Percentiles rank a stretch among this genome's conserved stretches.
phyloP scores from a whole-genome alignment of 1,140 invertebrate genomes.

The Drosophila athabasca region DNA sequence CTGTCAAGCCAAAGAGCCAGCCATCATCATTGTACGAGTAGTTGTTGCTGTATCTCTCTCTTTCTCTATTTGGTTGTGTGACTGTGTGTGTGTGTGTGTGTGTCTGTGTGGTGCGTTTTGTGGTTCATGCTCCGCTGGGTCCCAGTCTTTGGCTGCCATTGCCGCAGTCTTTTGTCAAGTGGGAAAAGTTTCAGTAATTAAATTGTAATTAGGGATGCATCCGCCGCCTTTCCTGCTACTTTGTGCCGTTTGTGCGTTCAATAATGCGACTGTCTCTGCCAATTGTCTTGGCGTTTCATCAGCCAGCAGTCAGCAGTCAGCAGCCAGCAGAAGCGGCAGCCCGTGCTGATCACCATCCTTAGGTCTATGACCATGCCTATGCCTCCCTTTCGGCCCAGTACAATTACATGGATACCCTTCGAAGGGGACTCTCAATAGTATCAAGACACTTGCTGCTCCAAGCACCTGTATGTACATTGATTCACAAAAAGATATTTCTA shows the following conservation, averaged over 20 bases:
- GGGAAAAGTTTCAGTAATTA: constrained; percentile 82
- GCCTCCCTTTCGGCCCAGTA: constrained; percentile 27
- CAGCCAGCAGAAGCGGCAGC: constrained; percentile 25
- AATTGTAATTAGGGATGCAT: constrained; percentile 83
- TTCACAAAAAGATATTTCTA: not conserved
- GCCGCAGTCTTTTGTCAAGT: constrained; percentile 74
- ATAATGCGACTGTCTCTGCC: constrained; percentile 72
- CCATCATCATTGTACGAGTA: constrained; percentile 45
- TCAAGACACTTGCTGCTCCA: too few relatives aligned
- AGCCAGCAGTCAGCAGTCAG: constrained; percentile 48
- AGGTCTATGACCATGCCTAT: constrained; percentile 6
- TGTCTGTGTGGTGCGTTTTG: constrained; percentile 58
- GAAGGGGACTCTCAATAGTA: not conserved
- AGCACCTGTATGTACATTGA: too few relatives aligned
- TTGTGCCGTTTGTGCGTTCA: constrained; percentile 54
- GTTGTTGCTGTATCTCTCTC: constrained; percentile 19
- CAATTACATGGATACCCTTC: constrained; percentile 8
- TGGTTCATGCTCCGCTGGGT: constrained; percentile 68
- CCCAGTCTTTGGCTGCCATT: constrained; percentile 58
- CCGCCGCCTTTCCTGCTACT: constrained; percentile 39
- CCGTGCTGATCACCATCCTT: constrained; percentile 39
- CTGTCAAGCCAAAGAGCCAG: constrained; percentile 73
- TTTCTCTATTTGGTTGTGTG: constrained; percentile 5
- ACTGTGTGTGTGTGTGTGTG: constrained; percentile 7
- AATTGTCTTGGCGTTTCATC: constrained; percentile 78